Evolutionary conservation across 2,888 invertebrate species (phyloP), one percentile per base, ranked within the genome.

Genomic region (Drosophila stalkeri): DNA sequence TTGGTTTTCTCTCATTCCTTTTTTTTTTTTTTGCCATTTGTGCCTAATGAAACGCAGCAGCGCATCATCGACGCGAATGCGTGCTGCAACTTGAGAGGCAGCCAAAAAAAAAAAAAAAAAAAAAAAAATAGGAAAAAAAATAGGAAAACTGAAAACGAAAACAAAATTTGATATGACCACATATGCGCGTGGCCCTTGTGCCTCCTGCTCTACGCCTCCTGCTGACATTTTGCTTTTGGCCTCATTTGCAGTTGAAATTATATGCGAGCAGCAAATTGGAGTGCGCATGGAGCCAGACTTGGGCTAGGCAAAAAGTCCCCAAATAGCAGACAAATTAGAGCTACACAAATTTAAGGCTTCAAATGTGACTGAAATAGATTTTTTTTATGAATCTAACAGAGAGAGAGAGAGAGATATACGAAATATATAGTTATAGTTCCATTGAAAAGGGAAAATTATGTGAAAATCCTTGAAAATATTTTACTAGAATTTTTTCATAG

Each of bases 81-180:
- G 23, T 54, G 54, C 39, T 43, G 65, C 62, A 65, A 62, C 67
- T 65, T 65, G 55, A 27, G 65, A 54, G 64, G 23, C 39, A n/a
- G 18, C 20, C 57, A 57, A 20, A 56, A 20, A 56, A 49, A 11
- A 31, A n/a, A 18, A 12, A 44, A 46, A 16, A 23, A 41, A n/a
- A 52, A n/a, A 52, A 33, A 27, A 27, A 6, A n/a, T n/a, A n/a
- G n/a, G n/a, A 23, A 41, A n/a, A 52, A n/a, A 52, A 33, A 27
- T 16, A 6, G 1, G 3, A 23, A 27, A 39, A 7, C 37, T 37
- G 37, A 37, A 37, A 37, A 37, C 1, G 37, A 14, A 37, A 18
- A 51, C 33, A 31, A 18, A 27, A 51, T 51, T 51, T 51, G 12
- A 51, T 52, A 12, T 67, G 41, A 65, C 67, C 67, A 31, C 67